Percentiles rank a stretch among this genome's conserved stretches.
These are phyloP conservation scores for Vombatus ursinus DNA, from an alignment of 2,113 vertebrate species.

Conservation along the genomic window DNA sequence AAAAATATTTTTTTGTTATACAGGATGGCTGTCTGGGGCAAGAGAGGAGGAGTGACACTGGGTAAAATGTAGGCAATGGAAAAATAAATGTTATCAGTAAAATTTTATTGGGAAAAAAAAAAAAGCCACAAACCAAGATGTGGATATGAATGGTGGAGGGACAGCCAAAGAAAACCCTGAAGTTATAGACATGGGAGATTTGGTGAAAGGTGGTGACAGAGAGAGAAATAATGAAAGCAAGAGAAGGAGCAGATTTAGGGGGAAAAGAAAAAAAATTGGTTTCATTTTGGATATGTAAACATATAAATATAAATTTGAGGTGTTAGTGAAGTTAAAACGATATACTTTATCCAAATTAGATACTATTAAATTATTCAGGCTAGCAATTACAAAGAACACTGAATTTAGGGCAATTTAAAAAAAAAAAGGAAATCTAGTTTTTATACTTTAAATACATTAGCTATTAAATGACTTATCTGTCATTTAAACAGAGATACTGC, in stretches of 20 bases:
- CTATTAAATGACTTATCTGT: too few species aligned
- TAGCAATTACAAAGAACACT: background rate
- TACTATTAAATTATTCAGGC: slow-evolving; percentile 30
- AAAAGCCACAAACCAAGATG: background rate
- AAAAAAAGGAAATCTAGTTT: slow-evolving; percentile 37
- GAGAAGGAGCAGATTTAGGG: background rate
- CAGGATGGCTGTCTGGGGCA: background rate
- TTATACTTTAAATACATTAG: slow-evolving; percentile 16
- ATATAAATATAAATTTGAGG: background rate
- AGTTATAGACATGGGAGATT: background rate
- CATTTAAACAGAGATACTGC: too few species aligned
- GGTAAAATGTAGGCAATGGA: background rate
- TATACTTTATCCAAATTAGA: slow-evolving; percentile 12
- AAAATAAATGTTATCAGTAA: background rate
- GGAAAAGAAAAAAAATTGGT: background rate
- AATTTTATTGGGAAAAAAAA: too few species aligned
- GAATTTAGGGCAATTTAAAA: background rate
- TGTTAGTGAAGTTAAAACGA: background rate
- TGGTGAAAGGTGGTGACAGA: background rate
- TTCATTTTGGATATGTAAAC: background rate
- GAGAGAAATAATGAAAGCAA: background rate
- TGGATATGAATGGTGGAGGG: background rate
- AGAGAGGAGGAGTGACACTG: background rate
- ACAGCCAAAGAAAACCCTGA: background rate
- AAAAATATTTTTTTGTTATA: background rate